Evolutionary conservation across 2,888 invertebrate genomes (phyloP).

Genomic region (Agonopterix arenella): DNA sequence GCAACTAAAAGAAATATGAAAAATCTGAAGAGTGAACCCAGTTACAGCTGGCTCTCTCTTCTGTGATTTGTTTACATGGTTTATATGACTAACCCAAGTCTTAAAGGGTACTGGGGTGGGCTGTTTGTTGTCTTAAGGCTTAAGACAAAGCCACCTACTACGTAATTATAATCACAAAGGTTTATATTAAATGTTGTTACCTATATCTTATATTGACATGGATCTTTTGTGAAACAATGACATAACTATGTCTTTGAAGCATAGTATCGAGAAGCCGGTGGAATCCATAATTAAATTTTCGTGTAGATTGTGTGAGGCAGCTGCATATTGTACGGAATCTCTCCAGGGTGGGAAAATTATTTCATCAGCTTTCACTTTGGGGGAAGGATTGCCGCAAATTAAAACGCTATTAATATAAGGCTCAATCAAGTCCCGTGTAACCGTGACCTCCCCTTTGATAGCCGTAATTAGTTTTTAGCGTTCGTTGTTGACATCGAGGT

Average conservation of each 20-base stretch:
- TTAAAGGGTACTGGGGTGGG: too few relatives aligned
- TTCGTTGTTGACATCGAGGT: not conserved
- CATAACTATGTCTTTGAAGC: constrained; percentile 32
- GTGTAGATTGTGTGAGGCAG: constrained; percentile 8
- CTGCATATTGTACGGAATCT: constrained; percentile 5
- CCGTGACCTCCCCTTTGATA: constrained; percentile 43
- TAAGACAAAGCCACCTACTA: too few relatives aligned
- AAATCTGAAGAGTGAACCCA: too few relatives aligned
- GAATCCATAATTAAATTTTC: constrained; percentile 39
- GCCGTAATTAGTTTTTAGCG: constrained; percentile 50
- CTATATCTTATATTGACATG: too few relatives aligned
- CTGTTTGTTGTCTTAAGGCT: too few relatives aligned
- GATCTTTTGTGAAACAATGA: too few relatives aligned
- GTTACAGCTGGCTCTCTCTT: too few relatives aligned
- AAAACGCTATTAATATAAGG: constrained; percentile 33
- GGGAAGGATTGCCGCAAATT: constrained; percentile 23
- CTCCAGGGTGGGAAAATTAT: not conserved
- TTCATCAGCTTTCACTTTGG: constrained; percentile 2
- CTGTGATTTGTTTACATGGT: too few relatives aligned
- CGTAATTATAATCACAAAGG: too few relatives aligned
- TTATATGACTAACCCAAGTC: too few relatives aligned
- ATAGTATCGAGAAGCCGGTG: constrained; percentile 10
- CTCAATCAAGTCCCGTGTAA: constrained; percentile 40
- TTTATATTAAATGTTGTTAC: too few relatives aligned
- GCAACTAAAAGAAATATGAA: too few relatives aligned